Evolutionary conservation across 2,888 invertebrate species (phyloP).

Genomic region (Chromoteleia sp.): DNA sequence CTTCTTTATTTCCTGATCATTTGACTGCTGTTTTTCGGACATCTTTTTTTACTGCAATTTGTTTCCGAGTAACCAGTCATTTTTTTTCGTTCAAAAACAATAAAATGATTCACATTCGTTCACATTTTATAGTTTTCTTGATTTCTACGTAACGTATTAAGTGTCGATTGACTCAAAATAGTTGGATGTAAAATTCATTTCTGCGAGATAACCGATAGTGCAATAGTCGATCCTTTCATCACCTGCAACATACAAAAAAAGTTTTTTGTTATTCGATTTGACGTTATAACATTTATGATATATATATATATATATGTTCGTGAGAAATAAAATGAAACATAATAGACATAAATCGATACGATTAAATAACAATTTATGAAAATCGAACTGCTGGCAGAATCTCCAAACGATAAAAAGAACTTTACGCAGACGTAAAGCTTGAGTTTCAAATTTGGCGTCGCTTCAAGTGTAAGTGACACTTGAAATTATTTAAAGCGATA

Average conservation of each 20-base stretch:
- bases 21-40: conserved; percentile 43
- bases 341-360: too few relatives aligned
- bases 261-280: too few relatives aligned
- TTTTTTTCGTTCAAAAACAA: conserved; percentile 41
- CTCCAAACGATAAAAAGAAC: too few relatives aligned
- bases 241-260: conserved; percentile 59
- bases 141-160: conserved; percentile 31
- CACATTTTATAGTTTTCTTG: conserved; percentile 51
- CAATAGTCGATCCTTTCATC: conserved; percentile 35
- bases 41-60: conserved; percentile 38
- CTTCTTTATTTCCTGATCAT: conserved; percentile 52
- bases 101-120: conserved; percentile 34
- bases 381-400: too few relatives aligned
- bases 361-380: too few relatives aligned
- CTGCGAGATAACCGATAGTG: conserved; percentile 32
- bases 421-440: too few relatives aligned
- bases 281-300: too few relatives aligned
- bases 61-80: conserved; percentile 46
- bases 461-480: conserved; percentile 32
- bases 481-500: conserved; percentile 27
- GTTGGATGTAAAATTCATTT: conserved; percentile 51
- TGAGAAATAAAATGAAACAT: too few relatives aligned
- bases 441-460: background rate
- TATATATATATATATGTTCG: too few relatives aligned
- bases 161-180: conserved; percentile 36